These are phyloP conservation scores for Parotocinclus haroldoi DNA, from an alignment of 2,797 vertebrate genomes.

Conservation along the genomic window DNA sequence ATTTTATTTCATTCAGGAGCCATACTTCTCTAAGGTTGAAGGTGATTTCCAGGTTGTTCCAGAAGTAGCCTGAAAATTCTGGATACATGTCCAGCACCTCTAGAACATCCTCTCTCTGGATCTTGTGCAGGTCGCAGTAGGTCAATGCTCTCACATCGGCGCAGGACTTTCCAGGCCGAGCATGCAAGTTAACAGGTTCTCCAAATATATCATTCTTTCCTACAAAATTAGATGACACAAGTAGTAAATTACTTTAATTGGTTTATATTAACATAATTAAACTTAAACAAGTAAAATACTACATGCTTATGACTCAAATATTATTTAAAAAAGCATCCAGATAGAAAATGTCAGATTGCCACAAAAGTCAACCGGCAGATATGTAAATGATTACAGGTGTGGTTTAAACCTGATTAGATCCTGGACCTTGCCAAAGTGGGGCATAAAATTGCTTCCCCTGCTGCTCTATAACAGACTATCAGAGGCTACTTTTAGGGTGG, in stretches of 20 bases:
- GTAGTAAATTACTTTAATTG: neutral
- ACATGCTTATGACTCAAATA: too few relatives aligned
- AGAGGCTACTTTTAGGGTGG: too few relatives aligned
- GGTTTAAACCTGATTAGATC: too few relatives aligned
- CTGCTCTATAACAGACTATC: too few relatives aligned
- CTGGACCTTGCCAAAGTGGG: too few relatives aligned
- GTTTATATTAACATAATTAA: too few relatives aligned
- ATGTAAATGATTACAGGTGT: too few relatives aligned
- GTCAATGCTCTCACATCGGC: slow-evolving; percentile 85
- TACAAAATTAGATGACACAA: slow-evolving; percentile 43
- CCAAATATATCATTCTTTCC: slow-evolving; percentile 91
- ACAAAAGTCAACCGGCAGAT: too few relatives aligned
- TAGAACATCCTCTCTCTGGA: slow-evolving; percentile 82
- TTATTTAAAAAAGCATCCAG: too few relatives aligned
- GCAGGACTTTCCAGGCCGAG: slow-evolving; percentile 80
- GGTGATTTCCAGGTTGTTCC: slow-evolving; percentile 89
- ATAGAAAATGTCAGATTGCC: too few relatives aligned
- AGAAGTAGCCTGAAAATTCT: slow-evolving; percentile 86
- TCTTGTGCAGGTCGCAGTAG: slow-evolving; percentile 90
- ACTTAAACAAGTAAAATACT: too few relatives aligned
- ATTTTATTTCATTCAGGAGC: slow-evolving; percentile 27
- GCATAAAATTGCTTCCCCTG: too few relatives aligned
- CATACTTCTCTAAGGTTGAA: slow-evolving; percentile 86
- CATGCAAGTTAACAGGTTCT: slow-evolving; percentile 80
- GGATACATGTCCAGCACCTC: slow-evolving; percentile 92